Evolutionary conservation across 2,113 vertebrate species (phyloP), one percentile per base, ranked within the genome.

Genomic region (Sorex fumeus): DNA sequence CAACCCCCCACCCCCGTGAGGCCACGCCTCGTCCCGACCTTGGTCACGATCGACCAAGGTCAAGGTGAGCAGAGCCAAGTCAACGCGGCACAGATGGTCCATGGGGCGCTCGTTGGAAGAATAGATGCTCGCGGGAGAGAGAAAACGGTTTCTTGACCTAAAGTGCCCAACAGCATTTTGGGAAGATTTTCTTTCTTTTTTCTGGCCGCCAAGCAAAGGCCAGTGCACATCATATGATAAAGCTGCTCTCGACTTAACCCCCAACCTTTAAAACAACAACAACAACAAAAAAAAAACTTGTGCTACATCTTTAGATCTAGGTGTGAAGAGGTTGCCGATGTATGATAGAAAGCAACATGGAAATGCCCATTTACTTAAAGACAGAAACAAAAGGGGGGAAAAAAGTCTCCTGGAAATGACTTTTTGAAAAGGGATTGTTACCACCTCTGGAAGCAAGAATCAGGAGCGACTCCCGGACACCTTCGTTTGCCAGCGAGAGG

Each of bases 161-260:
- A 91, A 78, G 36, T 30, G 74, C 69, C 66, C 67, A 8, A 32
- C 67, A 32, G 45, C 71, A 21, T n/a, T n/a, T 34, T 50, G 34
- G 47, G 90, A 81, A 93, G 93, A 90, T n/a, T n/a, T n/a, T 84
- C n/a, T n/a, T n/a, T n/a, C n/a, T n/a, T n/a, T n/a, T 57, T 84
- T 66, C 80, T 86, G 77, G 84, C 91, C 67, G 16, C n/a, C 67
- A 80, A 16, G 28, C 34, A 78, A 77, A 84, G 85, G 90, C 84
- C 84, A 83, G 53, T 95, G 95, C 94, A 96, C 23, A 96, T 89
- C 94, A 94, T 94, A 91, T 95, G 88, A 90, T 91, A 95, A 93
- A 94, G 88, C 93, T 95, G 95, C 94, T 96, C 95, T 95, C 85
- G 94, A 91, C 82, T 60, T 47, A 0, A 7, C 84, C 93, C 32